A percentile compares a stretch with the other conserved stretches of the same genome.
Conservation (phyloP, 1,140 invertebrate species). For the Planococcus citri region DNA sequence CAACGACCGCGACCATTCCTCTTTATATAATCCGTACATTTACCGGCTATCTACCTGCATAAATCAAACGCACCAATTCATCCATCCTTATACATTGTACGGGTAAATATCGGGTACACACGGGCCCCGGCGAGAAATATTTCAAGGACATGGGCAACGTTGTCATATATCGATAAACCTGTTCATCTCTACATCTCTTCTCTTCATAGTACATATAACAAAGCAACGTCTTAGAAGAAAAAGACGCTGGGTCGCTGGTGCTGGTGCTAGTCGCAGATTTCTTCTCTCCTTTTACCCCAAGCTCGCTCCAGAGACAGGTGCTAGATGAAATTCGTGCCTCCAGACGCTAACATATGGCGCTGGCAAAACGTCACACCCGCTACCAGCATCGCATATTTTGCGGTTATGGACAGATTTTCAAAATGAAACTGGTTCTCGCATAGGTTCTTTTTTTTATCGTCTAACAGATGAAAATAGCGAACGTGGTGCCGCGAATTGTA, state of each 20-base stretch:
- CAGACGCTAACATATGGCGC: neutral
- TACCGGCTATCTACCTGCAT: conserved; percentile 1
- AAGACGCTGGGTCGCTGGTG: too few relatives aligned
- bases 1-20: neutral
- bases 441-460: too few relatives aligned
- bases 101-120: neutral
- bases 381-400: too few relatives aligned
- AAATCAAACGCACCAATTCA: neutral
- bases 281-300: neutral
- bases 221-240: too few relatives aligned
- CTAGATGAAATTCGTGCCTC: neutral
- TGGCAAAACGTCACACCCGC: neutral
- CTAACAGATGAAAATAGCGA: too few relatives aligned
- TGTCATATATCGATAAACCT: conserved; percentile 2
- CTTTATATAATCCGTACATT: neutral
- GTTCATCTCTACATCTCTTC: neutral
- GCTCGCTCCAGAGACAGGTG: neutral
- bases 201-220: neutral
- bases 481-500: too few relatives aligned
- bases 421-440: too few relatives aligned
- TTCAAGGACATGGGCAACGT: neutral
- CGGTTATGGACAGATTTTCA: too few relatives aligned
- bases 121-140: neutral
- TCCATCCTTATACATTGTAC: neutral
- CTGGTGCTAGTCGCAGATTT: too few relatives aligned